phyloP scores from a whole-genome alignment of 1,140 invertebrate genomes.

The Mesaphorura yosii region DNA sequence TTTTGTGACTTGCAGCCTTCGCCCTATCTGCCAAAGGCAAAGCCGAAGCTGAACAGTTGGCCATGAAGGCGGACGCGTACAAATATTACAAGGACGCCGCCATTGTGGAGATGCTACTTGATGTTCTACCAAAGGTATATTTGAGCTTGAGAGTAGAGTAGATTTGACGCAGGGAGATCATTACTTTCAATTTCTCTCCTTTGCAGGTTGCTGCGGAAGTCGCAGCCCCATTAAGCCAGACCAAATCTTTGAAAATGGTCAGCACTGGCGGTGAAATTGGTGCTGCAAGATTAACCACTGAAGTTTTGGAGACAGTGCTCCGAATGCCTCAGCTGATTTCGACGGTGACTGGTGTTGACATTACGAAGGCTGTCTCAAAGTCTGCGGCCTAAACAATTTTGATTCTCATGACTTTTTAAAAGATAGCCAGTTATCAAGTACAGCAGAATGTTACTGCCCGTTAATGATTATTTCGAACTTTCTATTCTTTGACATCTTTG shows the following conservation, averaged over 20 bases:
- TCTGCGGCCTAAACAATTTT: too few relatives aligned
- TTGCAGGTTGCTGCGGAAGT: conserved; percentile 84
- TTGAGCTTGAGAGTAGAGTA: background rate
- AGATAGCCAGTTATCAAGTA: background rate
- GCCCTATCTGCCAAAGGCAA: conserved; percentile 86
- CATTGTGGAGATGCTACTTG: conserved; percentile 93
- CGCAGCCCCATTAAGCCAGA: conserved; percentile 80
- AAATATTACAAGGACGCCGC: conserved; percentile 92
- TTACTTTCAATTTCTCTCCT: conserved; percentile 1
- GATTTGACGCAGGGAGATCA: background rate
- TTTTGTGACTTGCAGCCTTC: too few relatives aligned
- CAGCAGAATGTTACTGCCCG: background rate
- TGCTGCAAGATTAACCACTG: conserved; percentile 81
- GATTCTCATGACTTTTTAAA: background rate
- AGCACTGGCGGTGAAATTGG: conserved; percentile 87
- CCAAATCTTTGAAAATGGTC: conserved; percentile 89
- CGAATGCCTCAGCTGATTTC: conserved; percentile 82
- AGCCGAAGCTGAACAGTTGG: conserved; percentile 92
- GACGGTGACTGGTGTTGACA: conserved; percentile 81
- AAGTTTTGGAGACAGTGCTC: conserved; percentile 82
- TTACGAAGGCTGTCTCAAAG: conserved; percentile 52
- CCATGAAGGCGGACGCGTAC: conserved; percentile 91
- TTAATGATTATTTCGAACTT: background rate
- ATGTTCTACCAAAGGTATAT: conserved; percentile 81
- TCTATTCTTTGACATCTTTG: too few relatives aligned